A percentile compares a stretch with the other conserved stretches of the same genome.
These are phyloP conservation scores for Leptodactylus fallax DNA, from an alignment of 2,797 vertebrate species.

Conservation along the genomic window DNA sequence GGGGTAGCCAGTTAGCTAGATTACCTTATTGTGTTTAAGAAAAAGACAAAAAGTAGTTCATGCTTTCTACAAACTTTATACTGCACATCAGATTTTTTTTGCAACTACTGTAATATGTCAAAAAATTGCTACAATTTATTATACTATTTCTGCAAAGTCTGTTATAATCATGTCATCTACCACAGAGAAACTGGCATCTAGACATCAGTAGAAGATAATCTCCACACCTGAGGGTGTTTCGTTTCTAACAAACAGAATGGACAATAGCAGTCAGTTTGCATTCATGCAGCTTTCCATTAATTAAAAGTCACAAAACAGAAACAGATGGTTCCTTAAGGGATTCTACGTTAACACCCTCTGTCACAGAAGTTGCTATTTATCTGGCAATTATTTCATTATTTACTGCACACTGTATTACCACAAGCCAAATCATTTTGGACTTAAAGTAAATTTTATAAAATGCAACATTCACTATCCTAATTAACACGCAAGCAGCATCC, in stretches of 20 bases:
- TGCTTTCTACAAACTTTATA: neutral
- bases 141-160: slow-evolving; percentile 15
- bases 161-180: slow-evolving; percentile 18
- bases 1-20: neutral
- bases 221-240: slow-evolving; percentile 38
- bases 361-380: slow-evolving; percentile 43
- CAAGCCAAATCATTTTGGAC: slow-evolving; percentile 6
- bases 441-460: neutral
- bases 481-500: slow-evolving; percentile 2
- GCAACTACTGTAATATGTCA: slow-evolving; percentile 1
- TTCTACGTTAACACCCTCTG: slow-evolving; percentile 49
- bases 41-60: neutral
- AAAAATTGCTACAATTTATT: slow-evolving; percentile 20
- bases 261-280: slow-evolving; percentile 49
- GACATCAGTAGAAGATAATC: slow-evolving; percentile 38
- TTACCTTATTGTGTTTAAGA: neutral
- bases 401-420: slow-evolving; percentile 35
- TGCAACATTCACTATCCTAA: neutral
- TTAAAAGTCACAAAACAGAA: slow-evolving; percentile 52
- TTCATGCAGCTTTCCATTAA: slow-evolving; percentile 54
- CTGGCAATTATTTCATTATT: slow-evolving; percentile 44
- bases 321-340: slow-evolving; percentile 54
- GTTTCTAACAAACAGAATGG: slow-evolving; percentile 50
- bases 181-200: slow-evolving; percentile 47
- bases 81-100: neutral